Percentiles rank a stretch among this genome's conserved stretches.
Conservation (phyloP, 2,797 vertebrate genomes). For the Amblyraja radiata region DNA sequence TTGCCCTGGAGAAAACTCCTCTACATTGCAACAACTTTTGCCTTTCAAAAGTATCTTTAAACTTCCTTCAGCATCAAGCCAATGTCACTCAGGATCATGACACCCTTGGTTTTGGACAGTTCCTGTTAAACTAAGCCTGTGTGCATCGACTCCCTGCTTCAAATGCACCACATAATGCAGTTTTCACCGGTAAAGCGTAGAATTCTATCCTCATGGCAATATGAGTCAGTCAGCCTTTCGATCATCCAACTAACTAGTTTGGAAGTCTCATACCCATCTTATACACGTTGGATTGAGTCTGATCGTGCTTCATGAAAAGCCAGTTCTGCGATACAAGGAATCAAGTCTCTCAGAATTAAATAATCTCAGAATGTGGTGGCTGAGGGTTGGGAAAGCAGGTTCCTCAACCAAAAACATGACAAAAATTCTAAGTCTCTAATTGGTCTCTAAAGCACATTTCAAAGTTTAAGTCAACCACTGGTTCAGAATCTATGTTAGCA, state of each 20-base stretch:
- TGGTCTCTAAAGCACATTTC: background rate
- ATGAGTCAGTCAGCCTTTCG: background rate
- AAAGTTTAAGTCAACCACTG: background rate
- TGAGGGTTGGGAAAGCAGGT: no score
- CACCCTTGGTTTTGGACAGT: background rate
- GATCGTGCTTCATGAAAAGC: background rate
- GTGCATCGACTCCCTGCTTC: background rate
- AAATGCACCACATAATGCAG: background rate
- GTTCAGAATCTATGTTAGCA: background rate
- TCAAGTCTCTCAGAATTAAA: background rate
- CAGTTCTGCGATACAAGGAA: background rate
- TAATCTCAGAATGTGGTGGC: no score
- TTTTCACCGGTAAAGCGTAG: constrained; percentile 18
- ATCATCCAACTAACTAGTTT: constrained; percentile 16
- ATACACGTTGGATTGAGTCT: background rate
- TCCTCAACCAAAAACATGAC: background rate
- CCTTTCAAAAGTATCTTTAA: background rate
- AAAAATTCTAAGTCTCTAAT: background rate
- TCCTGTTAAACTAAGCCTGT: background rate
- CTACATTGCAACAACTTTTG: background rate
- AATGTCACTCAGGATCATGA: constrained; percentile 15
- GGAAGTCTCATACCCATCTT: background rate
- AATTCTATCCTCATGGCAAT: background rate
- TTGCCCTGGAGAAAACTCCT: background rate
- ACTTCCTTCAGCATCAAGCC: background rate